Conservation (phyloP, 2,113 vertebrate genomes). For the Setophaga petechia region DNA sequence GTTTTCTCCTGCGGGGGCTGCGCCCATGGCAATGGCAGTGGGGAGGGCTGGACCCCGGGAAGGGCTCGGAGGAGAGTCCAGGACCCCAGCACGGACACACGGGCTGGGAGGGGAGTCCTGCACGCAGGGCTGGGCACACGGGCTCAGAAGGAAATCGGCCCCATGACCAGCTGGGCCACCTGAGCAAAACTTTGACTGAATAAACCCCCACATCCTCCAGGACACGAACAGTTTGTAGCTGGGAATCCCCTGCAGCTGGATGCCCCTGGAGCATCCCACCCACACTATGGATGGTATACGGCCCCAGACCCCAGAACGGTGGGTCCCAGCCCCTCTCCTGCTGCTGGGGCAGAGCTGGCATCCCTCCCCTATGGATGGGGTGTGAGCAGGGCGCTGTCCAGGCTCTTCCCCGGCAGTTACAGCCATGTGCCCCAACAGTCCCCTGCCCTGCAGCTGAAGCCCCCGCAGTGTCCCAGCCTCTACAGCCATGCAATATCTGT, state of each 20-base stretch:
- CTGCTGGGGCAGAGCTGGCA: not conserved
- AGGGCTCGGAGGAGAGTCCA: not conserved
- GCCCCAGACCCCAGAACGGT: no score
- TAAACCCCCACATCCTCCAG: not conserved
- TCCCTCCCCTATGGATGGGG: not conserved
- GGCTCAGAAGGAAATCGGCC: fast-evolving
- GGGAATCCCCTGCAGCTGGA: not conserved
- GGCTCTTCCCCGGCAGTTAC: not conserved
- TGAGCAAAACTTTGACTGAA: not conserved
- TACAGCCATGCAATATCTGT: fast-evolving
- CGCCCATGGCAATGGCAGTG: not conserved
- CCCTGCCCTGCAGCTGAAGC: not conserved
- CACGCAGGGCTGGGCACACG: not conserved
- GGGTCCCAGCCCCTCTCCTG: not conserved
- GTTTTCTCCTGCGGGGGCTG: not conserved
- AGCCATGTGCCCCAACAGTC: not conserved
- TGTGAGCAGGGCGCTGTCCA: no score
- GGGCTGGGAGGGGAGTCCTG: not conserved
- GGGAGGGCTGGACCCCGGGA: not conserved
- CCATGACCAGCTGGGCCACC: fast-evolving
- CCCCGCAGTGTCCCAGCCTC: fast-evolving
- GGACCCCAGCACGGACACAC: not conserved
- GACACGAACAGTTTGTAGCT: not conserved
- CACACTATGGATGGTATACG: fast-evolving
- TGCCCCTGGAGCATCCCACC: not conserved